A percentile compares a stretch with the other conserved stretches of the same genome.
phyloP scores from a whole-genome alignment of 1,140 invertebrate species.

The Macrotrachela quadricornifera region DNA sequence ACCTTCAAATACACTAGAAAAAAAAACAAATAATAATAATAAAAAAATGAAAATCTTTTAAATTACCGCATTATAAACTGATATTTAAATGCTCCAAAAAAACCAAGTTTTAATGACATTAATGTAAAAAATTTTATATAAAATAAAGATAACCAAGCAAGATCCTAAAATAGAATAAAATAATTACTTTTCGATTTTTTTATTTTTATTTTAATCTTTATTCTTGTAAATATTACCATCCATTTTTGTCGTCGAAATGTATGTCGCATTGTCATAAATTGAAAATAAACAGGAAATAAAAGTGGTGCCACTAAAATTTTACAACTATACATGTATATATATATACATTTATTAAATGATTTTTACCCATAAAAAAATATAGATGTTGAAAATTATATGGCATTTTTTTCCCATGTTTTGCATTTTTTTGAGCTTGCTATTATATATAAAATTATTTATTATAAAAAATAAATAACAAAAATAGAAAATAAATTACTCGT shows the following conservation, averaged over 20 bases:
- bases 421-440: neutral
- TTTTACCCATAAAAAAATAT: constrained; percentile 14
- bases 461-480: too few species aligned
- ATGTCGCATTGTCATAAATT: constrained; percentile 23
- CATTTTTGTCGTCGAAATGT: constrained; percentile 16
- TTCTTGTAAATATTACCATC: too few species aligned
- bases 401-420: constrained; percentile 10
- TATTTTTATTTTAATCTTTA: too few species aligned
- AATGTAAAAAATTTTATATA: too few species aligned
- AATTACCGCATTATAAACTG: neutral
- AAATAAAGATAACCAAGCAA: too few species aligned
- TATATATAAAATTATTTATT: too few species aligned
- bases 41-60: too few species aligned
- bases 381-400: constrained; percentile 15
- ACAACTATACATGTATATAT: neutral
- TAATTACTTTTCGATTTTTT: too few species aligned
- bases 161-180: too few species aligned
- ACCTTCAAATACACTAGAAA: constrained; percentile 14
- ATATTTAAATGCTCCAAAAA: constrained; percentile 5
- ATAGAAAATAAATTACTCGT: too few species aligned
- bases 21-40: too few species aligned
- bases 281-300: constrained; percentile 28
- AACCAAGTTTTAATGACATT: neutral
- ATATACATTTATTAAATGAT: neutral
- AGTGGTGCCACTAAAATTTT: constrained; percentile 24